Conservation (phyloP, 35 echinoderm and acorn worm species). For the Holothuria glaberrima region DNA sequence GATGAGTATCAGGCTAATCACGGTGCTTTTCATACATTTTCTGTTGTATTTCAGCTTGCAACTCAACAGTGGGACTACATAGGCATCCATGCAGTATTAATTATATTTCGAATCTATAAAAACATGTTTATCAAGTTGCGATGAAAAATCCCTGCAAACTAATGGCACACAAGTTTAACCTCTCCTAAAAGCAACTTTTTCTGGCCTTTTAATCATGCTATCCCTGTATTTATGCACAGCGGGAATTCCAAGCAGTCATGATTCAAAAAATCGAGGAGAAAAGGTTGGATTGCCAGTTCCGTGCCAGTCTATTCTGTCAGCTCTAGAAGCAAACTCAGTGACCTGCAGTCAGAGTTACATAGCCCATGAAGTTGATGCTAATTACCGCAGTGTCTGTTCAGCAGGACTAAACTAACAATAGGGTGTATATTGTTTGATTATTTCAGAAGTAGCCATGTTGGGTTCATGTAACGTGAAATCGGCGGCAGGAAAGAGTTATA, state of each 20-base stretch:
- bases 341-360: not conserved
- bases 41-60: conserved; percentile 6
- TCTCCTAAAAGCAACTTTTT: too few relatives aligned
- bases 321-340: not conserved
- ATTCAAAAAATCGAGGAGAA: conserved; percentile 3
- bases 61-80: conserved; percentile 6
- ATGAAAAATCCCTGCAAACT: not conserved
- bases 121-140: too few relatives aligned
- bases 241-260: conserved; percentile 3
- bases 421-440: conserved; percentile 17
- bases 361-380: not conserved
- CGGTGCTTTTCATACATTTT: too few relatives aligned
- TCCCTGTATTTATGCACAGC: too few relatives aligned
- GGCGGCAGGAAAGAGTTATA: conserved; percentile 7
- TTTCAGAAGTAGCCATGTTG: conserved; percentile 4
- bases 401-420: not conserved
- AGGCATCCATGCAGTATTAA: not conserved
- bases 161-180: not conserved
- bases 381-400: not conserved
- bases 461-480: conserved; percentile 17
- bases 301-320: not conserved
- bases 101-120: not conserved
- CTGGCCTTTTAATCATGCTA: too few relatives aligned
- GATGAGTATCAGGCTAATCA: not conserved
- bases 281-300: not conserved